Conservation (phyloP, 2,797 vertebrate species). For the Vireo griseus region DNA sequence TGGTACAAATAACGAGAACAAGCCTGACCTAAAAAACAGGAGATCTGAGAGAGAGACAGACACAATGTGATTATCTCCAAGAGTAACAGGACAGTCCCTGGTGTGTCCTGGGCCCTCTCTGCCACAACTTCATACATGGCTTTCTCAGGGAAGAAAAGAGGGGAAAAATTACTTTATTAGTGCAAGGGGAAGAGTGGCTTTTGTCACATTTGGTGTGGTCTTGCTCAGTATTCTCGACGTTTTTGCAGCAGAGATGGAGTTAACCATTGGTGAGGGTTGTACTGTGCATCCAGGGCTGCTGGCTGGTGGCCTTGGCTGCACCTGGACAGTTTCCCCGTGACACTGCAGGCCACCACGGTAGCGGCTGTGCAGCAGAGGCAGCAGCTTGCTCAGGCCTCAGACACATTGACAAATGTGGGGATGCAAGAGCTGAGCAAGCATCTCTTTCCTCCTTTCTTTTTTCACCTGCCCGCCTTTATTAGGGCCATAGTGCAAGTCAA, state of each 20-base stretch:
- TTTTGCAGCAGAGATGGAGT: neutral
- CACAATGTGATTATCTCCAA: neutral
- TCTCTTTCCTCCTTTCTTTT: neutral
- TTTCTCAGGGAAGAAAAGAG: neutral
- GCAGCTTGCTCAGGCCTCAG: neutral
- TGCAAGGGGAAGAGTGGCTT: neutral
- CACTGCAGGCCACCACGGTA: rapidly evolving
- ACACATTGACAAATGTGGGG: neutral
- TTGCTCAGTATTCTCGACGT: rapidly evolving
- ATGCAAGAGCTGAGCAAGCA: neutral
- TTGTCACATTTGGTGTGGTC: neutral
- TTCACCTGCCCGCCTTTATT: neutral
- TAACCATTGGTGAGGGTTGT: rapidly evolving
- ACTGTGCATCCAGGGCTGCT: neutral
- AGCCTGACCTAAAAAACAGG: neutral
- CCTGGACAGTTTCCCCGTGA: neutral
- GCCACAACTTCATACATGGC: neutral
- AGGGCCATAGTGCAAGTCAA: rapidly evolving
- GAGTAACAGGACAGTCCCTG: neutral
- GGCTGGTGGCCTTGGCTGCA: neutral
- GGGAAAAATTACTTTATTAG: rapidly evolving
- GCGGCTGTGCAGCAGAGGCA: neutral
- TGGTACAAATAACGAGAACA: neutral
- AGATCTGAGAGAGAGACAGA: neutral
- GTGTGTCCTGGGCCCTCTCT: neutral